phyloP scores from a whole-genome alignment of 2,797 vertebrate species.

The Menidia menidia region DNA sequence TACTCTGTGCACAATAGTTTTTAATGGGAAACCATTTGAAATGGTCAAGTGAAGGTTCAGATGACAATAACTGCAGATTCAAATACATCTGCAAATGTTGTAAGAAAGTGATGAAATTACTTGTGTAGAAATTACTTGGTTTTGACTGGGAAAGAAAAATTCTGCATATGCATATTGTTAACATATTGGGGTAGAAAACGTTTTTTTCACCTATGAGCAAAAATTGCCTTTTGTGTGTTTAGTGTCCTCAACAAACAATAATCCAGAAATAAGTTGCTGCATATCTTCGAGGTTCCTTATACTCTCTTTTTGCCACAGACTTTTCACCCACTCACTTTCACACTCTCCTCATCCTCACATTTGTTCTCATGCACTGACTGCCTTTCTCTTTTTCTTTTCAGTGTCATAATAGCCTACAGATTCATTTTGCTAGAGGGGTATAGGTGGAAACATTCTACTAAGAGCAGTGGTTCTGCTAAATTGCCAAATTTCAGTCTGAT shows the following conservation, averaged over 20 bases:
- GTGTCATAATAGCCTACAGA: constrained; percentile 63
- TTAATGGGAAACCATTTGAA: no score
- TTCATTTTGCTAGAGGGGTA: constrained; percentile 55
- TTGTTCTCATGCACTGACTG: constrained; percentile 21
- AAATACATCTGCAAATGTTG: no score
- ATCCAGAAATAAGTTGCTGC: neutral
- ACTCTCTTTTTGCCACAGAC: constrained; percentile 13
- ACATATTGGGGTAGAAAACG: no score
- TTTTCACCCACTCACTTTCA: constrained; percentile 33
- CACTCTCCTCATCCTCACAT: constrained; percentile 23
- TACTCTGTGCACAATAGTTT: no score
- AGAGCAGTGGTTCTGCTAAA: constrained; percentile 31
- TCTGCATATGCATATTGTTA: no score
- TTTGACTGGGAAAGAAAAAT: no score
- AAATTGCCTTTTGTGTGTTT: neutral
- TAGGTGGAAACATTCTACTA: constrained; percentile 64
- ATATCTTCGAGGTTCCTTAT: constrained; percentile 9
- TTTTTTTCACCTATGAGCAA: neutral
- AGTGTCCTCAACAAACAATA: neutral
- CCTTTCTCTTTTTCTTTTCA: constrained; percentile 30
- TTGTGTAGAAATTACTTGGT: no score
- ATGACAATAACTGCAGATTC: no score
- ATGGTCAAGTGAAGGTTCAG: no score
- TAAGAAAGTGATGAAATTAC: no score
- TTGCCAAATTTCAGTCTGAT: constrained; percentile 34